Evolutionary conservation across 2,888 invertebrate genomes (phyloP), one percentile per base, ranked within the genome.

Genomic region (Melikaiella ostensackeni): DNA sequence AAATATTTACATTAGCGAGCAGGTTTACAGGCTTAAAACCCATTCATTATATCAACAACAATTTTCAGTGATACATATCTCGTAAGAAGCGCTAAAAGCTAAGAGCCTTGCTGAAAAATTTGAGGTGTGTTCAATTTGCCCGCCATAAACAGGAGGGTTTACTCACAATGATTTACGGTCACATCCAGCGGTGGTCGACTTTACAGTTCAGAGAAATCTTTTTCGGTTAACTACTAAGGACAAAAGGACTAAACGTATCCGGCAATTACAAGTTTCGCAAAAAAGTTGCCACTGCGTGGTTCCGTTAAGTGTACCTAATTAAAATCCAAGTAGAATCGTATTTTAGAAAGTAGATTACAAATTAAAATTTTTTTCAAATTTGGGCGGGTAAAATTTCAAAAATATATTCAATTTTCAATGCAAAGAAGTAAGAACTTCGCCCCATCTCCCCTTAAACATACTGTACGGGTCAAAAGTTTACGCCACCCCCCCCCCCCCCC

Each of bases 61-160:
- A n/a, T 57, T 57, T 24, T 13, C 11, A 57, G 3, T 57, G 24
- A 24, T 57, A 57, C 13, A 24, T 57, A 57, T 57, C 57, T 57
- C 57, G n/a, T 57, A 24, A 8, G 24, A 57, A 24, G 24, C 11
- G 57, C 57, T 57, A 57, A 57, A 55, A 55, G 57, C 57, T 24
- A 24, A 57, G 13, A 57, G 57, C 24, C 13, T 1, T 11, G 24
- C 24, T 24, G 57, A 24, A 57, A 55, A 57, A 57, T 57, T 57
- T 13, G 24, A 57, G 57, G 57, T 57, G 57, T 57, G 57, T n/a
- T 57, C 57, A 57, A 57, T 57, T 57, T 57, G 57, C 57, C 24
- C 57, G 3, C 57, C 57, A 57, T 57, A 57, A 57, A 24, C 57
- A 57, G 57, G 57, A 57, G 21, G 57, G 57, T 57, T 24, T 57